Conservation (phyloP, 2,888 invertebrate genomes). For the Stramonita haemastoma region DNA sequence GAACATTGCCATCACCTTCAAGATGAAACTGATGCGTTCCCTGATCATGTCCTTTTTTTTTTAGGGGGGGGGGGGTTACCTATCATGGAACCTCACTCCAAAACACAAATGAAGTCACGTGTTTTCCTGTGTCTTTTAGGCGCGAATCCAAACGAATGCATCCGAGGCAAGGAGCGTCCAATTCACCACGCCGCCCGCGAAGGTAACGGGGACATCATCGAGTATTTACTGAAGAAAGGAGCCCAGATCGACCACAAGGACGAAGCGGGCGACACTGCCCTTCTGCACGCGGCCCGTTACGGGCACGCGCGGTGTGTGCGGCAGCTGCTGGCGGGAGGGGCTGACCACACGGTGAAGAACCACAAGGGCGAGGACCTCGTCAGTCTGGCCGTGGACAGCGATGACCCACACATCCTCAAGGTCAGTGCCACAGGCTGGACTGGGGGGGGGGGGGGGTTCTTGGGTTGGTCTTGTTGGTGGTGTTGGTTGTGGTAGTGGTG, state of each 20-base stretch:
- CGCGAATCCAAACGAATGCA: constrained; percentile 67
- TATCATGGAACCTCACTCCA: too few relatives aligned
- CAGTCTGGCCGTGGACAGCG: constrained; percentile 70
- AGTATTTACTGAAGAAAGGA: constrained; percentile 63
- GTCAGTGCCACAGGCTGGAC: neutral
- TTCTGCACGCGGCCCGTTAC: constrained; percentile 70
- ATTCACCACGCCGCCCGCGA: constrained; percentile 76
- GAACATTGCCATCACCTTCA: too few relatives aligned
- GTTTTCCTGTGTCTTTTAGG: constrained; percentile 51
- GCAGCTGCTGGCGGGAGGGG: constrained; percentile 55
- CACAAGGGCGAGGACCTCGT: constrained; percentile 71
- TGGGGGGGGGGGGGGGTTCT: neutral
- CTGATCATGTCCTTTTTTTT: too few relatives aligned
- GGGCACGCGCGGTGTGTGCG: constrained; percentile 63
- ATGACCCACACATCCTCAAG: constrained; percentile 60
- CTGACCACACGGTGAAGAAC: constrained; percentile 58
- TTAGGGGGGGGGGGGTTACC: too few relatives aligned
- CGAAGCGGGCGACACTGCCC: constrained; percentile 70
- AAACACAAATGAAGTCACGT: too few relatives aligned
- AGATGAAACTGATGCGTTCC: too few relatives aligned
- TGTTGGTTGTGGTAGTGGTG: neutral
- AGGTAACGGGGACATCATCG: constrained; percentile 69
- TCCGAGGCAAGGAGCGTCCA: constrained; percentile 72
- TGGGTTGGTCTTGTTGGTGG: neutral
- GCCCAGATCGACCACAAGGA: constrained; percentile 72